phyloP scores from a whole-genome alignment of 2,113 vertebrate species.

The Syngnathus scovelli region DNA sequence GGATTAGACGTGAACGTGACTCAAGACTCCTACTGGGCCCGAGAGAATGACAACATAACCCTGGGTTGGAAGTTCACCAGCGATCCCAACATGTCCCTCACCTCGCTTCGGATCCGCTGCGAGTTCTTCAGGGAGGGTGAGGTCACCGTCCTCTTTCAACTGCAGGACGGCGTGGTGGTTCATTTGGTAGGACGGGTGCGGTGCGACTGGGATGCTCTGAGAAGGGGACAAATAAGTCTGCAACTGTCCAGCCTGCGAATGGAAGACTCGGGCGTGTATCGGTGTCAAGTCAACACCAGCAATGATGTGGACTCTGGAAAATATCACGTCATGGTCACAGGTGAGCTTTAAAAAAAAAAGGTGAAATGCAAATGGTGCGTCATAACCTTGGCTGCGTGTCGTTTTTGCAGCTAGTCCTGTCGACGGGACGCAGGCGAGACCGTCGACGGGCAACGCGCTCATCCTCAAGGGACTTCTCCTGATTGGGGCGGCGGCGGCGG shows the following conservation, averaged over 20 bases:
- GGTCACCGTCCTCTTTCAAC: background rate
- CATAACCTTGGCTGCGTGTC: background rate
- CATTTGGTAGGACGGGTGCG: background rate
- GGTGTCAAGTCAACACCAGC: background rate
- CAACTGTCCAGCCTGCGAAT: background rate
- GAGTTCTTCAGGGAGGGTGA: background rate
- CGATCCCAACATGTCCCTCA: background rate
- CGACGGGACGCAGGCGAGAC: background rate
- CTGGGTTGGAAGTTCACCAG: background rate
- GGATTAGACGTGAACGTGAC: background rate
- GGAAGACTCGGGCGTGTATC: background rate
- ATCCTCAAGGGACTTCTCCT: background rate
- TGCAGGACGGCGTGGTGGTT: background rate
- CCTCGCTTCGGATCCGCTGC: background rate
- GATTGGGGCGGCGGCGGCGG: background rate
- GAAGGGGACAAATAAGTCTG: background rate
- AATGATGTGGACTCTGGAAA: background rate
- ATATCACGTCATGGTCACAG: background rate
- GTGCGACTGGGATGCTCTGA: background rate
- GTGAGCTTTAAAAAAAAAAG: background rate
- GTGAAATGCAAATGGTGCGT: background rate
- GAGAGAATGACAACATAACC: background rate
- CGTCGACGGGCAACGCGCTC: background rate
- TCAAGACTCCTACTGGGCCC: background rate
- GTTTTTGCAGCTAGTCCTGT: background rate